Percentiles rank a stretch among this genome's conserved stretches.
Conservation (phyloP, 2,797 vertebrate genomes). For the Alfaro cultratus region DNA sequence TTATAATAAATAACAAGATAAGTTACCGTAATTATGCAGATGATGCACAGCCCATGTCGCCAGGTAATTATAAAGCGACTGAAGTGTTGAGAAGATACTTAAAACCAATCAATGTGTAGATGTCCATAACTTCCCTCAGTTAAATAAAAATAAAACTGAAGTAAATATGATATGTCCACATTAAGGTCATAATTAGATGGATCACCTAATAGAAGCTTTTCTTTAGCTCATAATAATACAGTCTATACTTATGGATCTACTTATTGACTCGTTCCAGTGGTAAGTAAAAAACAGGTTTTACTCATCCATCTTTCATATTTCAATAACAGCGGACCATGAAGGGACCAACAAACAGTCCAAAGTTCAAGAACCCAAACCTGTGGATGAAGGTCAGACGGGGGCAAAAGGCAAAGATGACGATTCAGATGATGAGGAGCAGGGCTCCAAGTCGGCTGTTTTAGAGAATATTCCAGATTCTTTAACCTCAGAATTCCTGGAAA, state of each 20-base stretch:
- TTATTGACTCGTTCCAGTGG: background rate
- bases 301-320: conserved; percentile 13
- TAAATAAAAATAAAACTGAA: background rate
- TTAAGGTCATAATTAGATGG: background rate
- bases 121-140: background rate
- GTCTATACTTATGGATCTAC: background rate
- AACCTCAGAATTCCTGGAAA: conserved; percentile 59
- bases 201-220: background rate
- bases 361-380: background rate
- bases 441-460: conserved; percentile 58
- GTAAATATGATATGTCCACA: background rate
- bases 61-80: background rate
- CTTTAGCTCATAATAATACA: background rate
- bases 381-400: conserved; percentile 19
- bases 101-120: background rate
- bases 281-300: background rate
- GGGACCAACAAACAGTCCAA: background rate
- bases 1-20: background rate
- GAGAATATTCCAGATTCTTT: conserved; percentile 53
- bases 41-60: background rate
- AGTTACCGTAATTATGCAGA: background rate
- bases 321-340: conserved; percentile 23
- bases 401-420: conserved; percentile 1
- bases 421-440: conserved; percentile 30
- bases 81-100: background rate